A percentile compares a stretch with the other conserved stretches of the same genome.
phyloP scores from a whole-genome alignment of 2,113 vertebrate species.

The Pseudorhombus dupliciocellatus region DNA sequence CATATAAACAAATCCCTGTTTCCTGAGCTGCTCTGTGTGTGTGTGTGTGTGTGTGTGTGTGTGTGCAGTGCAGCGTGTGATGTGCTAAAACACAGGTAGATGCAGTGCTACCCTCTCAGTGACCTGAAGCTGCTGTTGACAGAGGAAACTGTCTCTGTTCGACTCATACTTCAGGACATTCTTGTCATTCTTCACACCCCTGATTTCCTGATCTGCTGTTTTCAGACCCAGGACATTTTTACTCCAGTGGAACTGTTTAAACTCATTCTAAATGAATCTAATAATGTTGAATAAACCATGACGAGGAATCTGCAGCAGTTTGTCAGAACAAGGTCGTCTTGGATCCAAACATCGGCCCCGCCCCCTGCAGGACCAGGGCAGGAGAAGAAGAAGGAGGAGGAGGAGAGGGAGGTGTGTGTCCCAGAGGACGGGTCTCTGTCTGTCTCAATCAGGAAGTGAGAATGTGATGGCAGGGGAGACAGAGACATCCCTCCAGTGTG shows the following conservation, averaged over 20 bases:
- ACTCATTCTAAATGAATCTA: no score
- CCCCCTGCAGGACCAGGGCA: constrained; percentile 47
- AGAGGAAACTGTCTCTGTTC: no score
- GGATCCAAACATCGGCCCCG: constrained; percentile 47
- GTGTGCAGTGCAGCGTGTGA: constrained; percentile 61
- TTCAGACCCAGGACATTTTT: no score
- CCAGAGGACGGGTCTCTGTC: constrained; percentile 76
- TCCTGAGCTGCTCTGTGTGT: constrained; percentile 27
- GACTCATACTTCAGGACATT: no score
- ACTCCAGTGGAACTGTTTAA: no score
- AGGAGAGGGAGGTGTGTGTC: constrained; percentile 65
- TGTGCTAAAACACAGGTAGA: constrained; percentile 75
- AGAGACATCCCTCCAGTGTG: constrained; percentile 52
- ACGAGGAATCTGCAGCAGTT: no score
- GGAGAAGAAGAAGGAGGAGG: constrained; percentile 38
- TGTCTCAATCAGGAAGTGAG: constrained; percentile 76
- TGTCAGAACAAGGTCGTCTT: no score
- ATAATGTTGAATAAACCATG: no score
- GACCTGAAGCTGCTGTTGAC: constrained; percentile 68
- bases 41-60: constrained; percentile 35
- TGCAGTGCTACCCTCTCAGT: constrained; percentile 62
- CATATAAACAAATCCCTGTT: constrained; percentile 56
- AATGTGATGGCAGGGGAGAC: constrained; percentile 72
- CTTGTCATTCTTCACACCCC: no score
- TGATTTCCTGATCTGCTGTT: no score